Percentiles rank a stretch among this genome's conserved stretches.
Evolutionary conservation across 2,113 vertebrate species (phyloP).

Genomic region (Heloderma charlesbogerti): DNA sequence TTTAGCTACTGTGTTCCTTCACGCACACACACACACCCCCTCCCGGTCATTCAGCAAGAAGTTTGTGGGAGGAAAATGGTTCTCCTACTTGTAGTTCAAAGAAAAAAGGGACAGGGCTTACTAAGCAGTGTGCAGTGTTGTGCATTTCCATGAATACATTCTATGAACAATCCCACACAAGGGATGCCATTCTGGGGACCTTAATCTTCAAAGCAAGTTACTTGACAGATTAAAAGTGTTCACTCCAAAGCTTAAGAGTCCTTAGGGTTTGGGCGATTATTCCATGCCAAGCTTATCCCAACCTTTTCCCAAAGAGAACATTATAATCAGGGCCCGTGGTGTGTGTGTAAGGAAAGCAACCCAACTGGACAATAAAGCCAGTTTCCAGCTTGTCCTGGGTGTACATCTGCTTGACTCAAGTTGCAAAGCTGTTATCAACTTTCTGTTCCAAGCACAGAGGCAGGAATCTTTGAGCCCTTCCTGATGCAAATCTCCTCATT

Average conservation of each 20-base stretch:
- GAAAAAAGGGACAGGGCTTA: background rate
- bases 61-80: slow-evolving; percentile 8
- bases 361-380: slow-evolving; percentile 13
- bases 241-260: slow-evolving; percentile 33
- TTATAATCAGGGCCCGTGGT: background rate
- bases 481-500: slow-evolving; percentile 40
- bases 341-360: background rate
- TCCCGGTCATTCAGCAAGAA: slow-evolving; percentile 23
- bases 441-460: slow-evolving; percentile 49
- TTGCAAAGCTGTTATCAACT: slow-evolving; percentile 25
- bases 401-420: background rate
- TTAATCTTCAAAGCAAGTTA: slow-evolving; percentile 68
- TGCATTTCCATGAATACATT: slow-evolving; percentile 7
- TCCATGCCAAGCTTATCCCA: slow-evolving; percentile 24
- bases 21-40: background rate
- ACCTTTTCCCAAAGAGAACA: slow-evolving; percentile 31
- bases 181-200: slow-evolving; percentile 34
- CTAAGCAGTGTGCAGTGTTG: slow-evolving; percentile 18
- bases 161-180: slow-evolving; percentile 43
- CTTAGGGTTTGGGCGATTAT: background rate
- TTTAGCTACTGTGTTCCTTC: background rate
- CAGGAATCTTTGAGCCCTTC: slow-evolving; percentile 40
- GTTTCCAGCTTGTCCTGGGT: slow-evolving; percentile 23
- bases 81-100: slow-evolving; percentile 5
- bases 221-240: slow-evolving; percentile 55